Percentiles rank a stretch among this genome's conserved stretches.
phyloP scores from a whole-genome alignment of 2,888 invertebrate genomes.

The Boloria selene region DNA sequence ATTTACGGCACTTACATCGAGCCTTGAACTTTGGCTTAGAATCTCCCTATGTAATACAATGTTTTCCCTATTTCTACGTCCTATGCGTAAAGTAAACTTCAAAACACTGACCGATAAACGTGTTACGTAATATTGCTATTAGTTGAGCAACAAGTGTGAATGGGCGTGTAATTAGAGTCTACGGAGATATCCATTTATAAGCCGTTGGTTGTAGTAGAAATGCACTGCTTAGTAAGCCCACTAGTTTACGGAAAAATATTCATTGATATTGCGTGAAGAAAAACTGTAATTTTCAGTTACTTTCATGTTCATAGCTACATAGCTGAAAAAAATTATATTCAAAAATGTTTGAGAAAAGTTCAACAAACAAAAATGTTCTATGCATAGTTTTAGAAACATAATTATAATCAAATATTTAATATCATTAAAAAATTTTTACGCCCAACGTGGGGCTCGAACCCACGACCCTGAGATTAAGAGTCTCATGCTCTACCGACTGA shows the following conservation, averaged over 20 bases:
- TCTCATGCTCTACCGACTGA: conserved; percentile 84
- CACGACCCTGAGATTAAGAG: conserved; percentile 86
- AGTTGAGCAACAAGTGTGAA: conserved; percentile 38
- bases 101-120: conserved; percentile 17
- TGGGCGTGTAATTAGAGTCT: conserved; percentile 35
- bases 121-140: conserved; percentile 31
- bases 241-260: background rate
- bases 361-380: too few relatives aligned
- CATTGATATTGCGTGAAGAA: too few relatives aligned
- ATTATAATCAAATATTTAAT: background rate
- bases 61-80: background rate
- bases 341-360: too few relatives aligned
- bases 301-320: too few relatives aligned
- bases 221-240: background rate
- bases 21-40: too few relatives aligned
- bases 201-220: background rate
- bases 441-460: conserved; percentile 85
- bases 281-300: too few relatives aligned
- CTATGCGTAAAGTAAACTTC: conserved; percentile 22
- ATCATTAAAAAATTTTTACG: conserved; percentile 42
- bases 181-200: conserved; percentile 9
- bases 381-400: too few relatives aligned
- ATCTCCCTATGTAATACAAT: background rate
- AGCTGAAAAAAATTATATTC: too few relatives aligned
- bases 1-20: too few relatives aligned